Base-by-base conservation (phyloP, 2,113 vertebrate species). In the Perca fluviatilis region DNA sequence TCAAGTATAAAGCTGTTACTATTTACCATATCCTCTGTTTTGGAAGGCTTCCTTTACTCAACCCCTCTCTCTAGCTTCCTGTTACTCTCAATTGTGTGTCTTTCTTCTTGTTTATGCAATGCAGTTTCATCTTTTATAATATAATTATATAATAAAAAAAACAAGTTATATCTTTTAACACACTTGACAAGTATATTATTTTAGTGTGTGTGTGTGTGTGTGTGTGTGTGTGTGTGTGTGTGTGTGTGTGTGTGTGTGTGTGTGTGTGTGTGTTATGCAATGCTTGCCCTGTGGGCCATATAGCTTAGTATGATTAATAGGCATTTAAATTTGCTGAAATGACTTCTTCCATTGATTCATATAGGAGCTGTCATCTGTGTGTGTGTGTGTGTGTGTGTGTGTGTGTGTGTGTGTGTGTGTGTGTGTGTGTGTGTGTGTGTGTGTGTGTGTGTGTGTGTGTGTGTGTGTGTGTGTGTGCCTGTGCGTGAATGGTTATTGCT, bases 291-390 rank as follows among this genome's bases (percentile, higher is more conserved):
- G 21, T 76, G 63, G 51, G 47, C 18, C 40, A 27, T 30, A 15
- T 66, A 64, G 40, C 13, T 63, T 83, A 53, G 23, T 68, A 46
- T 90, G 80, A 87, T 85, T 83, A 77, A 83, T 71, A 83, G 53
- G 25, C 61, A 36, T 87, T 74, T 80, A 88, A 76, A 64, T 74
- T 73, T 53, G 79, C 66, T 58, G 36, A 71, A 79, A 40, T 67
- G 40, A 76, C 63, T 74, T 66, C 75, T 43, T n/a, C 47, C 62
- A 50, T 54, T 74, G 7, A 43, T 7, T 78, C 25, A 54, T 74
- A 50, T 16, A 57, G 46, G 64, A 21, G 56, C 21, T 75, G 53
- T 64, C 16, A 21, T 77, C 0, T 60, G 3, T 80, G 16, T 25
- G 76, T 49, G 23, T 64, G 69, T 65, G 30, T 30, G 56, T 36